Percentiles rank a stretch among this genome's conserved stretches.
phyloP scores from a whole-genome alignment of 2,888 invertebrate species.

The Cryptops parisi region DNA sequence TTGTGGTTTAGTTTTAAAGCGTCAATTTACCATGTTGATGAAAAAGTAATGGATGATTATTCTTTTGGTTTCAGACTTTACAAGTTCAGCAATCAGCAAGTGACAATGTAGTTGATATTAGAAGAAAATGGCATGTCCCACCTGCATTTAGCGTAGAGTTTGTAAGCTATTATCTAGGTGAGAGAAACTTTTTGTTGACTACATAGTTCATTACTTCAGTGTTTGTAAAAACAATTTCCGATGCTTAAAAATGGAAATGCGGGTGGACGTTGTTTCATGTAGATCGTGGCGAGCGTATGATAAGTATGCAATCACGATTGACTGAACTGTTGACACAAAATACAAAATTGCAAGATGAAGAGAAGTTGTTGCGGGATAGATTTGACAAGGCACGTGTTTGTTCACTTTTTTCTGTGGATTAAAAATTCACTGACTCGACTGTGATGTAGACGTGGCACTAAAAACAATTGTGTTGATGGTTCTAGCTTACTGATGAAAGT shows the following conservation, averaged over 20 bases:
- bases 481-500: constrained; percentile 14
- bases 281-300: constrained; percentile 69
- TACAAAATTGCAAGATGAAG: constrained; percentile 56
- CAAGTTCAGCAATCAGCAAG: constrained; percentile 72
- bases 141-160: constrained; percentile 91
- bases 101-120: constrained; percentile 65
- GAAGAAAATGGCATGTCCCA: constrained; percentile 86
- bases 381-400: constrained; percentile 52
- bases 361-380: constrained; percentile 53
- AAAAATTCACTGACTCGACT: too few relatives aligned
- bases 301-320: constrained; percentile 59
- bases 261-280: too few relatives aligned
- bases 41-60: neutral
- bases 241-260: too few relatives aligned
- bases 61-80: constrained; percentile 38
- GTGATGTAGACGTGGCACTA: neutral
- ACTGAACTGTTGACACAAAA: constrained; percentile 61
- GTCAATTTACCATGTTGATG: too few relatives aligned
- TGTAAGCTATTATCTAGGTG: constrained; percentile 69
- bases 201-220: too few relatives aligned
- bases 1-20: neutral
- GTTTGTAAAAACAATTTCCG: too few relatives aligned
- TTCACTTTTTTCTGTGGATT: neutral
- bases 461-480: neutral
- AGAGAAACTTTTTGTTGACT: constrained; percentile 6